Conservation (phyloP, 2,113 vertebrate species). For the Hipposideros armiger region DNA sequence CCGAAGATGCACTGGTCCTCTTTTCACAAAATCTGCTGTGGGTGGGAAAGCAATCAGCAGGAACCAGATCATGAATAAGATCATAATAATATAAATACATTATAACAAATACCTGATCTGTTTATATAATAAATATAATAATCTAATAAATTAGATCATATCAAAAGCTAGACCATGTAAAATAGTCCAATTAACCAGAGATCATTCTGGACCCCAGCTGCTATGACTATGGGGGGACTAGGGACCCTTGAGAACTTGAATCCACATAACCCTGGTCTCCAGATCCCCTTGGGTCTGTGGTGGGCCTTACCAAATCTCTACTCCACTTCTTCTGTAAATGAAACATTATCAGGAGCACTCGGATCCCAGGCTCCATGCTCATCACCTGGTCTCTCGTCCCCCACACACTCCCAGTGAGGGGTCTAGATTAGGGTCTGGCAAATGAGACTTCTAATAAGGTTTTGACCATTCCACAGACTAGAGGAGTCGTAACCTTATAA, state of each 20-base stretch:
- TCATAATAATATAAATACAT: neutral
- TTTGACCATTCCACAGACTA: neutral
- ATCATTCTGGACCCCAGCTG: neutral
- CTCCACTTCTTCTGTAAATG: neutral
- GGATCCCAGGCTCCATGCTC: neutral
- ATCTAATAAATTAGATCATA: neutral
- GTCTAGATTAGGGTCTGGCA: neutral
- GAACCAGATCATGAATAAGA: neutral
- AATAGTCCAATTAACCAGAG: neutral
- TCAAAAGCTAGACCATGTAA: neutral
- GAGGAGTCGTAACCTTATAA: neutral
- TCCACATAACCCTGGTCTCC: neutral
- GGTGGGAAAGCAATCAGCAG: neutral
- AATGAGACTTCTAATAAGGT: neutral
- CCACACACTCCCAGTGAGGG: fast-evolving
- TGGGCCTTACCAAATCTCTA: neutral
- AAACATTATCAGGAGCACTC: neutral
- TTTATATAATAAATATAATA: neutral
- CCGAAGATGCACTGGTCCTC: neutral
- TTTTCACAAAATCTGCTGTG: neutral
- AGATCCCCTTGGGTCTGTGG: neutral
- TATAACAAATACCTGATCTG: neutral
- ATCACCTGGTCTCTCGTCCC: neutral
- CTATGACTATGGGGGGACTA: fast-evolving
- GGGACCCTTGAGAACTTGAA: neutral